A percentile compares a stretch with the other conserved stretches of the same genome.
phyloP scores from a whole-genome alignment of 2,888 invertebrate species.

The Syrphus vitripennis region DNA sequence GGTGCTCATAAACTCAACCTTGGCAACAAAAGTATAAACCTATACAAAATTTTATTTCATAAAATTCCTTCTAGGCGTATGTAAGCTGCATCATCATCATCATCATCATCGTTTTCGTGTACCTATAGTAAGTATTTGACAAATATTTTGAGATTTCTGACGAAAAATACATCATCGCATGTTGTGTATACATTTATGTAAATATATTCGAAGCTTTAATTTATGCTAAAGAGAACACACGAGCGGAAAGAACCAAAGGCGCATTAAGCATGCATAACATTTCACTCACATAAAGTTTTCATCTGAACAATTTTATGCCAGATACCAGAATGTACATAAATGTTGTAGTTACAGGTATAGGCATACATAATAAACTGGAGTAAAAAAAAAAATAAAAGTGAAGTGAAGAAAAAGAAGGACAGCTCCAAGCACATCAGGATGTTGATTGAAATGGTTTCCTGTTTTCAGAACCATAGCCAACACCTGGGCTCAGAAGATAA shows the following conservation, averaged over 20 bases:
- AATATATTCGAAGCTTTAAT: neutral
- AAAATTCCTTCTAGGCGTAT: neutral
- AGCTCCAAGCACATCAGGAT: slow-evolving; percentile 19
- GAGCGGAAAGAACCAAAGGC: neutral
- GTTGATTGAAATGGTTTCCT: slow-evolving; percentile 26
- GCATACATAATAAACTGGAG: neutral
- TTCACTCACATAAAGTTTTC: slow-evolving; percentile 22
- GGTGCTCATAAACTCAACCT: neutral
- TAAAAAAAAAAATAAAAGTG: neutral
- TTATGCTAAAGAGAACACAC: slow-evolving; percentile 23
- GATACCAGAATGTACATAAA: neutral
- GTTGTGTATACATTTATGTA: too few relatives aligned
- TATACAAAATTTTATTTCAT: neutral
- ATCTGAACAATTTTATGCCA: neutral
- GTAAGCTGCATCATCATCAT: neutral
- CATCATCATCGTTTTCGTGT: neutral
- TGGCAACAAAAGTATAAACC: neutral
- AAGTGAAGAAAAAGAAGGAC: slow-evolving; percentile 9
- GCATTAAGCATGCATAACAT: slow-evolving; percentile 19
- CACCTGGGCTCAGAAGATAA: slow-evolving; percentile 34
- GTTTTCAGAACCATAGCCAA: slow-evolving; percentile 25
- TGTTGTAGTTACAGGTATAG: neutral
- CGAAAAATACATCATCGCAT: neutral
- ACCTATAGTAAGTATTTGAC: neutral
- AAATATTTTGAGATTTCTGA: slow-evolving; percentile 1